These are phyloP conservation scores for Magallana angulata DNA, from an alignment of 1,140 invertebrate genomes.

Conservation along the genomic window DNA sequence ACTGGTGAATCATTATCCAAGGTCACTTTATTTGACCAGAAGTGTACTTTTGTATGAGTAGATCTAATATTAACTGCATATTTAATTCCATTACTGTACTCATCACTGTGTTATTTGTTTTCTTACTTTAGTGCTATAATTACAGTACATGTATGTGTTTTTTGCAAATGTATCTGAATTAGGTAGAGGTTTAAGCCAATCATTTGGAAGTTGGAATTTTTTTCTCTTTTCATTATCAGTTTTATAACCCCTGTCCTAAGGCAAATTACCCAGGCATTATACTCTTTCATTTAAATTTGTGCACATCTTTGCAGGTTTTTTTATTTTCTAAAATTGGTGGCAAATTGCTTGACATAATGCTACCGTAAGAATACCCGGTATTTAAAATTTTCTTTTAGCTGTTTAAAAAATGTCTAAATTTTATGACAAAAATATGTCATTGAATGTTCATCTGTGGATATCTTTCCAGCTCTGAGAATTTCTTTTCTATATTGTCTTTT, in stretches of 20 bases:
- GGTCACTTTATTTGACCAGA: constrained; percentile 2
- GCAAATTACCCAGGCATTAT: background rate
- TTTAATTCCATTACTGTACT: constrained; percentile 26
- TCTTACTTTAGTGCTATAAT: background rate
- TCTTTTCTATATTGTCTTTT: background rate
- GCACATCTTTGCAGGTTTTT: background rate
- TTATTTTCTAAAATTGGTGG: background rate
- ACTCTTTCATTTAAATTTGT: background rate
- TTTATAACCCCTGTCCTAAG: background rate
- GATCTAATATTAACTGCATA: background rate
- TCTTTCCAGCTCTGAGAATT: background rate
- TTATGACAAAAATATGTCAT: background rate
- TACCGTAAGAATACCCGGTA: background rate
- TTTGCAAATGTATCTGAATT: background rate
- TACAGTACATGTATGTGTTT: background rate
- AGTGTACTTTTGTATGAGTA: constrained; percentile 6
- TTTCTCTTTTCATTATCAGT: background rate
- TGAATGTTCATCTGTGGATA: background rate
- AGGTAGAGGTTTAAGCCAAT: background rate
- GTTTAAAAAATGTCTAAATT: background rate
- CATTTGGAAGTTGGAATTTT: background rate
- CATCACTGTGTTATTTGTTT: background rate
- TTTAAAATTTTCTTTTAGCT: background rate
- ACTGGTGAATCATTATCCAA: background rate
- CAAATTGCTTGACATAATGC: background rate